Base-by-base conservation (phyloP, 2,113 vertebrate species). In the Willisornis vidua region DNA sequence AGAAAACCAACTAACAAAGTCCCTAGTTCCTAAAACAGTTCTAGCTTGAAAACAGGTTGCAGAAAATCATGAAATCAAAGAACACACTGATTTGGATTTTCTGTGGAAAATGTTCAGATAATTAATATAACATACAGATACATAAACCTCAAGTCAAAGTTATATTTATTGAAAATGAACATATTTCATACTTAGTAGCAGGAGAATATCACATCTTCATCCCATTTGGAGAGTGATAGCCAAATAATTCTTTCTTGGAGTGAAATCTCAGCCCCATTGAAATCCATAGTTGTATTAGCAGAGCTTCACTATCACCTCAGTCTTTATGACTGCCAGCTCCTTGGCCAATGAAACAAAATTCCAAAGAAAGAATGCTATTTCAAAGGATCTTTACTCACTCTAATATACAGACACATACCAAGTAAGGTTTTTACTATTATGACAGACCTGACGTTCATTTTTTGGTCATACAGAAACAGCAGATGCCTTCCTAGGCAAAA, bases 391-490 rank as follows among this genome's bases (percentile, higher is more conserved):
- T 80, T 59, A 83, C 71, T 63, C 57, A 83, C 45, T 59, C 23
- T 62, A 66, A 74, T 63, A 74, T 15, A 74, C 29, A 83, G 31
- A 31, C 57, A 61, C 16, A 5, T 23, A 77, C n/a, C 35, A 59
- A 83, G 54, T 54, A 80, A 12, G 45, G 66, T 80, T 94, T 95
- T 85, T 80, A 83, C 59, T 92, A 54, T 85, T 86, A 86, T 66
- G 79, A 79, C 45, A 91, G 82, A 85, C 19, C 26, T 52, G 49
- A 70, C 0, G 1, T 76, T 88, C 37, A 77, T 77, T 85, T 91
- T 89, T 91, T 31, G 52, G 73, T 81, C 76, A 45, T 68, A 78
- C 41, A 75, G 85, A 90, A 94, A 7, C 33, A 96, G 58, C 48
- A 80, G 72, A 91, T 68, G 35, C 41, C 48, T 90, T 51, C 51